Conservation (phyloP, 2,113 vertebrate species). For the Channa argus region DNA sequence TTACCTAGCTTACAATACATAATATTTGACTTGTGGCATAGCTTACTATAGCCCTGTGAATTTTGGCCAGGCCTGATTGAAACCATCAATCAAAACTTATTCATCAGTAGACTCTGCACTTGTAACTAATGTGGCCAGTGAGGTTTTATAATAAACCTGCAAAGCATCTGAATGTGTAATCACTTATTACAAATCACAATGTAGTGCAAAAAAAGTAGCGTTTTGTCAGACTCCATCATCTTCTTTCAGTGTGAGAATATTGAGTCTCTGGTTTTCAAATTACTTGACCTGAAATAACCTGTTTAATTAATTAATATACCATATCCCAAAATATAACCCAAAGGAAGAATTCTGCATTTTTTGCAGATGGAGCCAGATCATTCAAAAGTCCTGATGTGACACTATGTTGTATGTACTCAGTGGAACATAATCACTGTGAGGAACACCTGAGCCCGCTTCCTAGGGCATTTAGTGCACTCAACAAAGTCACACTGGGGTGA, state of each 20-base stretch:
- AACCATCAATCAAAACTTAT: conserved; percentile 50
- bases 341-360: not conserved
- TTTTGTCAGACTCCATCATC: not conserved
- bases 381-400: conserved; percentile 20
- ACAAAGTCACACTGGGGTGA: not conserved
- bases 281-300: not conserved
- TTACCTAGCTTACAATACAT: conserved; percentile 13
- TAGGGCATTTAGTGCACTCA: conserved; percentile 15
- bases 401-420: not conserved
- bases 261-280: not conserved
- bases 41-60: conserved; percentile 18
- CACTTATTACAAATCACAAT: conserved; percentile 19
- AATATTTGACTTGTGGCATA: conserved; percentile 18
- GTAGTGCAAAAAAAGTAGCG: not conserved
- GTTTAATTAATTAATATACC: not conserved
- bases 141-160: conserved; percentile 67
- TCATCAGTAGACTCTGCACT: conserved; percentile 29
- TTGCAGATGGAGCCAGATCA: conserved; percentile 1
- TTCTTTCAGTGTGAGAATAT: not conserved
- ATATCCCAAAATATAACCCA: not conserved
- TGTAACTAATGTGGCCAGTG: conserved; percentile 58
- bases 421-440: not conserved
- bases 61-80: conserved; percentile 50
- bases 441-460: conserved; percentile 40
- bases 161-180: conserved; percentile 41